Conservation (phyloP, 30 jellyfish, hydroid and myxozoan genomes). For the Phacellophora camtschatica region DNA sequence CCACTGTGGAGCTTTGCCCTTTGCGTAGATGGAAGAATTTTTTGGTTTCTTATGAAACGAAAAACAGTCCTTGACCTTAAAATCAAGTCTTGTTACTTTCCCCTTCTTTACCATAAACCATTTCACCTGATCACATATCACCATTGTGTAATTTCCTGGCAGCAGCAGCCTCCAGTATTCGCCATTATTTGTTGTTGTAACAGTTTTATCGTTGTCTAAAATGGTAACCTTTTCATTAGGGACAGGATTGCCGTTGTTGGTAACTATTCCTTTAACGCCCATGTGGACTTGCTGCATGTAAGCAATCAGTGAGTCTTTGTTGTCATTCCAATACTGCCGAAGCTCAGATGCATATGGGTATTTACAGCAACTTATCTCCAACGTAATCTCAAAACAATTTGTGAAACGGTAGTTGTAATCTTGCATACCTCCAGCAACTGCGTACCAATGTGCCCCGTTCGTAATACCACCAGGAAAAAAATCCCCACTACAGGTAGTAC, state of each 20-base stretch:
- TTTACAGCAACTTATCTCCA: slow-evolving; percentile 90
- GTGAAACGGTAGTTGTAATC: slow-evolving; percentile 92
- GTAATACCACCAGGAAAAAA: slow-evolving; percentile 89
- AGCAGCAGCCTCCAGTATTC: slow-evolving; percentile 91
- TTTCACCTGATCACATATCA: not conserved
- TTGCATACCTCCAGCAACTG: slow-evolving; percentile 95
- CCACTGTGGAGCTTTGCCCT: not conserved
- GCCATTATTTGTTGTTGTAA: slow-evolving; percentile 64
- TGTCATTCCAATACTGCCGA: slow-evolving; percentile 58
- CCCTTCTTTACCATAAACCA: slow-evolving; percentile 24
- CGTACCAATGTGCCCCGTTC: slow-evolving; percentile 95
- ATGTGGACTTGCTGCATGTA: slow-evolving; percentile 76
- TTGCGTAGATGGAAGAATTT: not conserved
- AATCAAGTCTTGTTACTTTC: slow-evolving; percentile 48
- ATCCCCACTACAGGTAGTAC: slow-evolving; percentile 73
- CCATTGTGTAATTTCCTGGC: slow-evolving; percentile 76
- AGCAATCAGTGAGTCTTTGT: slow-evolving; percentile 69
- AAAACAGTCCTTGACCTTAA: not conserved
- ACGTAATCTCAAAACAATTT: slow-evolving; percentile 89
- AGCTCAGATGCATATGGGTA: slow-evolving; percentile 44
- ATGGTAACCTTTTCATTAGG: slow-evolving; percentile 54
- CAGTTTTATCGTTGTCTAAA: slow-evolving; percentile 48
- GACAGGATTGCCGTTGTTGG: slow-evolving; percentile 33
- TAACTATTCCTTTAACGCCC: slow-evolving; percentile 90
- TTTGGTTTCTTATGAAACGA: not conserved